phyloP scores from a whole-genome alignment of 1,140 invertebrate species.

The Bombyx mori region DNA sequence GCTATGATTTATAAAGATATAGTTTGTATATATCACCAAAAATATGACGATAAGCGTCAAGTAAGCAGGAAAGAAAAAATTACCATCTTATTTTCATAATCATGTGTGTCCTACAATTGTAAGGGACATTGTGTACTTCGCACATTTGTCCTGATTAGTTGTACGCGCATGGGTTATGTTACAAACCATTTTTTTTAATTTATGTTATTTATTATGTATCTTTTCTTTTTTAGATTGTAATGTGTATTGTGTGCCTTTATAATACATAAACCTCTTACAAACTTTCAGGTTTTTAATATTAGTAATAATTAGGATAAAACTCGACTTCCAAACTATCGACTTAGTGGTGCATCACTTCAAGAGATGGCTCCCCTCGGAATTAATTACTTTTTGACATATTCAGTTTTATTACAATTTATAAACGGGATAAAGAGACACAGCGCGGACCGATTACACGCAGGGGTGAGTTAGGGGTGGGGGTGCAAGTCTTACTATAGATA shows the following conservation, averaged over 20 bases:
- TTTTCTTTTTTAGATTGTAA: too few species aligned
- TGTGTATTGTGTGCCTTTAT: too few species aligned
- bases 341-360: slow-evolving; percentile 32
- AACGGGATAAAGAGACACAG: slow-evolving; percentile 32
- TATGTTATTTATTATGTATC: too few species aligned
- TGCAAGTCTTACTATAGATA: background rate
- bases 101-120: too few species aligned
- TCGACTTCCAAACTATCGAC: slow-evolving; percentile 12
- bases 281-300: background rate
- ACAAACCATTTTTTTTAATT: too few species aligned
- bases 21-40: background rate
- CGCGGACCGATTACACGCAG: slow-evolving; percentile 6
- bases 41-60: background rate
- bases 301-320: background rate
- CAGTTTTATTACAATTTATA: slow-evolving; percentile 59
- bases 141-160: too few species aligned
- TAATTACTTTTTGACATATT: slow-evolving; percentile 65
- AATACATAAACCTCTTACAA: background rate
- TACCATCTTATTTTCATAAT: too few species aligned
- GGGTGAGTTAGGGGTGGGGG: slow-evolving; percentile 5
- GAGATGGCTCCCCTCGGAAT: slow-evolving; percentile 39
- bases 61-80: too few species aligned
- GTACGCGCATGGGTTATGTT: too few species aligned
- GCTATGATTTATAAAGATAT: too few species aligned
- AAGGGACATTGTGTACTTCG: too few species aligned